Percentiles rank a stretch among this genome's conserved stretches.
These are phyloP conservation scores for Drosophila seguyi DNA, from an alignment of 1,140 invertebrate species.

Conservation along the genomic window DNA sequence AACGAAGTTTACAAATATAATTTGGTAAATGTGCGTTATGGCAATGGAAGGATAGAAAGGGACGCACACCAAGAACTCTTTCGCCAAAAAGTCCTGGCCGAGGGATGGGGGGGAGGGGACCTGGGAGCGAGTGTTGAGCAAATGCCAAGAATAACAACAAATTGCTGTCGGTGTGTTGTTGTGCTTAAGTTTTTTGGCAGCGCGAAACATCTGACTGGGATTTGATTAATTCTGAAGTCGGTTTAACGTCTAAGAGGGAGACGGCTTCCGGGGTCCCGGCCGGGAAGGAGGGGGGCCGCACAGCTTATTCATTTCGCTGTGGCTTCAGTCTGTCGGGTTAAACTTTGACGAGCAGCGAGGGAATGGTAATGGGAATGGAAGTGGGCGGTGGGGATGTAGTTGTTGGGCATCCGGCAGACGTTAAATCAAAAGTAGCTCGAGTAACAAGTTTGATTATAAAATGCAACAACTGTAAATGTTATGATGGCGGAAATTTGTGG, in stretches of 20 bases:
- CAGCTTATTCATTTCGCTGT: constrained; percentile 76
- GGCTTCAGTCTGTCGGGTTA: constrained; percentile 75
- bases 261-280: background rate
- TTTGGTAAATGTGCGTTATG: constrained; percentile 81
- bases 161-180: constrained; percentile 62
- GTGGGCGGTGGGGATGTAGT: background rate
- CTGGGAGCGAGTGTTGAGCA: constrained; percentile 27
- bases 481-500: constrained; percentile 72
- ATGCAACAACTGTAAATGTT: constrained; percentile 82
- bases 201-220: constrained; percentile 80
- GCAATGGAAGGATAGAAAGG: constrained; percentile 63
- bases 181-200: constrained; percentile 80
- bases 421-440: constrained; percentile 71
- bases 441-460: constrained; percentile 81
- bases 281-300: background rate
- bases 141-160: constrained; percentile 74
- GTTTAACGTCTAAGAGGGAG: constrained; percentile 68
- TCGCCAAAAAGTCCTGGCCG: constrained; percentile 44
- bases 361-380: constrained; percentile 1
- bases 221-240: constrained; percentile 83
- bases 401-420: constrained; percentile 47
- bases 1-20: constrained; percentile 81
- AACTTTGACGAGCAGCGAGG: constrained; percentile 72
- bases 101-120: background rate
- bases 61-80: constrained; percentile 58